Base-by-base conservation (phyloP, 2,797 vertebrate genomes). In the Poeciliopsis presidionis region DNA sequence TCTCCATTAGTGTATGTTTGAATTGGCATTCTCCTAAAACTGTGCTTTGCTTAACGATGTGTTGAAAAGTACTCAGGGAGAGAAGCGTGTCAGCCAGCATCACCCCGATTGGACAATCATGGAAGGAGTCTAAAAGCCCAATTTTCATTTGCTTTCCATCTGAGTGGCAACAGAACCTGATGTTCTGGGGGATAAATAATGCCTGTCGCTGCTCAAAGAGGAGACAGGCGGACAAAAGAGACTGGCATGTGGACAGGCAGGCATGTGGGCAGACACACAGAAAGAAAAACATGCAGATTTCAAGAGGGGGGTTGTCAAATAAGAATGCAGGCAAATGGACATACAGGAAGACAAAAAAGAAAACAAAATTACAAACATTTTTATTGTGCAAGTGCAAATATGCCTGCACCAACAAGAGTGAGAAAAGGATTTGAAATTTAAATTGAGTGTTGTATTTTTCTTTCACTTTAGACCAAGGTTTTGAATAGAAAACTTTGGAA, bases 61-160 rank as follows among this genome's bases (percentile, higher is more conserved):
- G 91, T 90, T 85, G 22, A 89, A 87, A 90, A 90, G 85, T 80
- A 87, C 73, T 72, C 67, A 5, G 41, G 1, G 7, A 33, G 30
- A 75, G 71, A 41, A 84, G 63, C 7, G 51, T 78, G 74, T 88
- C 87, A 84, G 77, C 77, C 43, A 25, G 45, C 76, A 79, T 80
- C 79, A 63, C 57, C 67, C 46, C 2, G 72, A 85, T 81, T 69
- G 73, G 83, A 92, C 86, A 82, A 91, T 86, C 88, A 81, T 85
- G 82, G 87, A 79, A 72, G 71, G 71, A 88, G 86, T 88, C 93
- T 96, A 94, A 96, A 95, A 95, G 95, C 95, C 93, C 91, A 94
- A 94, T 96, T 95, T 95, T 85, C 89, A 91, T 93, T 90, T 87
- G 88, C 90, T 90, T 95, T 95, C 92, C 92, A 90, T 93, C 89